Evolutionary conservation across 2,888 invertebrate genomes (phyloP), one percentile per base, ranked within the genome.

Genomic region (Pristionchus exspectatus): DNA sequence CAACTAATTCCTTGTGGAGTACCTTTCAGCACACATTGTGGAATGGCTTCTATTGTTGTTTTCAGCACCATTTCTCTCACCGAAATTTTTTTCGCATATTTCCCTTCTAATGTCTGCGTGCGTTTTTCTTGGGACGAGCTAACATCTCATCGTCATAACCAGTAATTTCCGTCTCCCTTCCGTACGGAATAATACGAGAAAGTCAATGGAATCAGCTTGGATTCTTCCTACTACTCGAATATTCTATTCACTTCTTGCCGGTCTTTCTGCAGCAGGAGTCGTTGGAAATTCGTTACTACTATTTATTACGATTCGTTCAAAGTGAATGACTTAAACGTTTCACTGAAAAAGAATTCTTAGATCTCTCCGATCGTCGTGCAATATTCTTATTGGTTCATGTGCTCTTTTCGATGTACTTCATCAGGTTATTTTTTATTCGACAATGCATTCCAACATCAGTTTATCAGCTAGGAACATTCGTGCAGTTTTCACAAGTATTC

Each of bases 311-410:
- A 77, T 77, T n/a, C 9, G n/a, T 44, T 77, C 77, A 9, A 77
- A 77, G 77, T 77, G 18, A 77, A 44, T 14, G 2, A 21, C 21
- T 12, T 66, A 27, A 0, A 27, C 27, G 16, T 16, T 21, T 18
- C 59, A 4, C 4, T 24, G 59, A 14, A n/a, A 72, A 16, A n/a
- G 9, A 16, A 14, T 5, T 33, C 21, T 38, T n/a, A 77, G 77
- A 44, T 77, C 77, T 30, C 44, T 77, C 7, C 77, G 77, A n/a
- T 18, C 77, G 21, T 44, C 44, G 0, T 77, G 77, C 44, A 44
- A 38, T 24, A 77, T 77, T 77, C 77, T 77, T 2, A 77, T 77
- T 24, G 77, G 77, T 10, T 38, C 77, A n/a, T 77, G 77, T 50
- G 38, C 77, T 24, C 77, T 77, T 1, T 77, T 77, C n/a, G 77